These are phyloP conservation scores for Colletes gigas DNA, from an alignment of 1,140 invertebrate species.

Conservation along the genomic window DNA sequence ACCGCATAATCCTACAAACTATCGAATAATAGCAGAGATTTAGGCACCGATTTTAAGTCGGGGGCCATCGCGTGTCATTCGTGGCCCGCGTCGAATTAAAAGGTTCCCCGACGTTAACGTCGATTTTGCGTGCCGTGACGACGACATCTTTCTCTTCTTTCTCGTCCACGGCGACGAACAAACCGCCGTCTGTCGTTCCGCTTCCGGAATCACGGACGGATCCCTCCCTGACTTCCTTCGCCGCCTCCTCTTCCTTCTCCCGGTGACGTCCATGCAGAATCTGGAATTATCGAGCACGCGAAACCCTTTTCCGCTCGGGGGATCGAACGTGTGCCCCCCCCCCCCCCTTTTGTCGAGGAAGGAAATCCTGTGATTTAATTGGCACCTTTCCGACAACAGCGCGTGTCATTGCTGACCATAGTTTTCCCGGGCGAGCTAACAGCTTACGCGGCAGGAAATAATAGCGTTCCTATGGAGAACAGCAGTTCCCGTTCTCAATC, in stretches of 20 bases:
- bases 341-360: background rate
- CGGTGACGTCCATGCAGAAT: conserved; percentile 32
- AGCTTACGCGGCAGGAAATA: too few relatives aligned
- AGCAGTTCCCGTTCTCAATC: too few relatives aligned
- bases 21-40: background rate
- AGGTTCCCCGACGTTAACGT: conserved; percentile 76
- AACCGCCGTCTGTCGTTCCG: conserved; percentile 52
- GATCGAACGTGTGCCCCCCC: conserved; percentile 13
- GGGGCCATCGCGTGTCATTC: conserved; percentile 68
- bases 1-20: background rate
- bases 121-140: conserved; percentile 75
- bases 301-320: conserved; percentile 24
- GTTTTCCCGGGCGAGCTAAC: background rate
- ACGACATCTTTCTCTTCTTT: conserved; percentile 5
- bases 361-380: conserved; percentile 39
- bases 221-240: conserved; percentile 49
- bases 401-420: background rate
- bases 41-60: too few relatives aligned
- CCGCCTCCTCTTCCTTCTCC: conserved; percentile 22
- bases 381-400: conserved; percentile 1
- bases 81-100: conserved; percentile 75
- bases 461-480: too few relatives aligned
- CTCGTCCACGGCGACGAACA: conserved; percentile 8
- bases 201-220: conserved; percentile 62
- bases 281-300: conserved; percentile 47